Conservation (phyloP, 2,113 vertebrate genomes). For the Melospiza georgiana region DNA sequence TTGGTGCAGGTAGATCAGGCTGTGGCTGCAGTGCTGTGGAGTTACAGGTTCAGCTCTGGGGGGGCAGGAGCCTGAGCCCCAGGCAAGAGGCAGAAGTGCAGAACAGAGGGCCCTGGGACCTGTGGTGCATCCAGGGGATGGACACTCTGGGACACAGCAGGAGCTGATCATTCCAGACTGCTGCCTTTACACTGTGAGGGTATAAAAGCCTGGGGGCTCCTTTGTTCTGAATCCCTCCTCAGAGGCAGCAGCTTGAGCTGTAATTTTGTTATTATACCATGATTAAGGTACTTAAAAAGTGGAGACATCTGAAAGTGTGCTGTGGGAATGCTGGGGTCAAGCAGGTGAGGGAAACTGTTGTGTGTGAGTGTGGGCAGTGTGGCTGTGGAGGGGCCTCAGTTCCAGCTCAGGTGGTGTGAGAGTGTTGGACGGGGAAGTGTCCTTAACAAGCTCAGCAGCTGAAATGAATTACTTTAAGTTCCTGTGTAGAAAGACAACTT, state of each 20-base stretch:
- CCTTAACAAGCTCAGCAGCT: background rate
- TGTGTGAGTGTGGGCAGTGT: background rate
- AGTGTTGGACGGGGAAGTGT: background rate
- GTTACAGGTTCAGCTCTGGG: background rate
- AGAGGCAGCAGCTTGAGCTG: background rate
- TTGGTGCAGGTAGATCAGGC: background rate
- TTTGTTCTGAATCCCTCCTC: background rate
- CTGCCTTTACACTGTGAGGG: accelerated
- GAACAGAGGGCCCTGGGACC: background rate
- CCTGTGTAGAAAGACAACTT: background rate
- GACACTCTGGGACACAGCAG: background rate
- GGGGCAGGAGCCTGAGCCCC: background rate
- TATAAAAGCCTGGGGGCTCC: background rate
- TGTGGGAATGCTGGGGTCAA: background rate
- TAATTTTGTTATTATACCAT: background rate
- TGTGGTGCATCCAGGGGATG: background rate
- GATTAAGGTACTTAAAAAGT: background rate
- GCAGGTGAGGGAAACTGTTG: no score
- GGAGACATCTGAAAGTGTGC: background rate
- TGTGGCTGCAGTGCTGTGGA: background rate
- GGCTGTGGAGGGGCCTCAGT: no score
- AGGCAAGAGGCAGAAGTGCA: background rate
- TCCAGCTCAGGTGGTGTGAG: background rate
- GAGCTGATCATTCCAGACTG: background rate
- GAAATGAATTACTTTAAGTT: background rate